Percentiles rank a stretch among this genome's conserved stretches.
Evolutionary conservation across 2,888 invertebrate species (phyloP).

Genomic region (Lissocephala sabroskyi): DNA sequence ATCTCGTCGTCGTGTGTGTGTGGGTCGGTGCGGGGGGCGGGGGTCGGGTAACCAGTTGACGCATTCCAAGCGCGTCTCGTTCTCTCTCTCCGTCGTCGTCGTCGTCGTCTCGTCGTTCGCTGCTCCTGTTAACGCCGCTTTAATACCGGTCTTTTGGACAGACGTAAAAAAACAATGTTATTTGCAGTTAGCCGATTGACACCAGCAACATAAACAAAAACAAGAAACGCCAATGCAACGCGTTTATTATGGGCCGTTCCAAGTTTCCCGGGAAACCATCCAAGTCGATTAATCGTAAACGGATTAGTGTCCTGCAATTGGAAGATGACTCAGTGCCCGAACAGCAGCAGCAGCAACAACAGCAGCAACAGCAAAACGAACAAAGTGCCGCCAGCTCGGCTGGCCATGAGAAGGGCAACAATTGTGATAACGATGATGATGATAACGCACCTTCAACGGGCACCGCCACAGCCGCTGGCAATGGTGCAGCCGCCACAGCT

Average conservation of each 20-base stretch:
- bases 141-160: conserved; percentile 53
- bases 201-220: conserved; percentile 16
- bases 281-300: conserved; percentile 88
- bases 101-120: conserved; percentile 20
- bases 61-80: conserved; percentile 46
- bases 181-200: conserved; percentile 10
- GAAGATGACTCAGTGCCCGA: conserved; percentile 46
- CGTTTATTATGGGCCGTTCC: conserved; percentile 70
- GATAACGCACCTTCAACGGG: conserved; percentile 55
- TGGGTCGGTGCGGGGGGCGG: conserved; percentile 2
- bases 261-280: conserved; percentile 89
- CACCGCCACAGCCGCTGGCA: conserved; percentile 22
- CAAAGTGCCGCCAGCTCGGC: conserved; percentile 35
- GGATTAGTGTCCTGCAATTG: conserved; percentile 81
- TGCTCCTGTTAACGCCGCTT: conserved; percentile 21
- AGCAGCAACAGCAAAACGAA: conserved; percentile 29
- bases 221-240: conserved; percentile 42
- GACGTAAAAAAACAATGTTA: conserved; percentile 35
- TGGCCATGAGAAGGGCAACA: conserved; percentile 50
- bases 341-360: conserved; percentile 24
- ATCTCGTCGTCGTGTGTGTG: conserved; percentile 2
- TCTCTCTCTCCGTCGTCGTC: conserved; percentile 14
- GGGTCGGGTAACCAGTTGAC: conserved; percentile 37
- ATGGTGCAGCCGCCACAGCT: conserved; percentile 16
- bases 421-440: conserved; percentile 61